Conservation (phyloP, 64 coral and sea anemone species). For the Catalaphyllia jardinei region DNA sequence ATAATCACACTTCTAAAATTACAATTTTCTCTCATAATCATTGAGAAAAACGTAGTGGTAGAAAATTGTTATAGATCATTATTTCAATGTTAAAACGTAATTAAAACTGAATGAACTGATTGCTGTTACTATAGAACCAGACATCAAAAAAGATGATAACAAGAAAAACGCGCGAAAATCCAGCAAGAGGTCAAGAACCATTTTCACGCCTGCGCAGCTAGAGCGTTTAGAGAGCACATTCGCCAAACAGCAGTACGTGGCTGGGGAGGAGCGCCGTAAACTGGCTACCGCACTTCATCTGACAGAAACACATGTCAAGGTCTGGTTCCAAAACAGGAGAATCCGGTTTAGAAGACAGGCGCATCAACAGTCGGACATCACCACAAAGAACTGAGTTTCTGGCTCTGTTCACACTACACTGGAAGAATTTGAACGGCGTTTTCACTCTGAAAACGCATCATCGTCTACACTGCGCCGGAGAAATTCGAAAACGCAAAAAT, state of each 20-base stretch:
- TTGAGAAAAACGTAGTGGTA: no score
- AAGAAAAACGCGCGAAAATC: background rate
- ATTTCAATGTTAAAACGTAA: background rate
- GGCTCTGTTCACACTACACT: no score
- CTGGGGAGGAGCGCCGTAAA: constrained; percentile 49
- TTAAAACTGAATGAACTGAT: background rate
- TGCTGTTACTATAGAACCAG: background rate
- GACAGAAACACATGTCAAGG: constrained; percentile 65
- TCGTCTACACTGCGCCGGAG: no score
- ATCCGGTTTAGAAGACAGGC: constrained; percentile 58
- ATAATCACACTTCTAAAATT: no score
- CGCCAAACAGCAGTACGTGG: constrained; percentile 55
- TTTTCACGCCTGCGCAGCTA: constrained; percentile 65
- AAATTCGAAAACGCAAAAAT: no score
- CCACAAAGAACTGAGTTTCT: background rate
- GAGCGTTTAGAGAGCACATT: constrained; percentile 55
- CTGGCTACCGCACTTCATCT: constrained; percentile 32
- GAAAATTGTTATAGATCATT: no score
- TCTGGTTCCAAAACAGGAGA: constrained; percentile 72
- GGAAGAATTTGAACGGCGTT: no score
- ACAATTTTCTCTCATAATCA: no score
- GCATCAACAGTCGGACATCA: background rate
- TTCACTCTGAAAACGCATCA: no score
- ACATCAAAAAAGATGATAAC: background rate
- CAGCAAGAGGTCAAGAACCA: constrained; percentile 46